These are phyloP conservation scores for Muscina levida DNA, from an alignment of 2,888 invertebrate species.

Conservation along the genomic window DNA sequence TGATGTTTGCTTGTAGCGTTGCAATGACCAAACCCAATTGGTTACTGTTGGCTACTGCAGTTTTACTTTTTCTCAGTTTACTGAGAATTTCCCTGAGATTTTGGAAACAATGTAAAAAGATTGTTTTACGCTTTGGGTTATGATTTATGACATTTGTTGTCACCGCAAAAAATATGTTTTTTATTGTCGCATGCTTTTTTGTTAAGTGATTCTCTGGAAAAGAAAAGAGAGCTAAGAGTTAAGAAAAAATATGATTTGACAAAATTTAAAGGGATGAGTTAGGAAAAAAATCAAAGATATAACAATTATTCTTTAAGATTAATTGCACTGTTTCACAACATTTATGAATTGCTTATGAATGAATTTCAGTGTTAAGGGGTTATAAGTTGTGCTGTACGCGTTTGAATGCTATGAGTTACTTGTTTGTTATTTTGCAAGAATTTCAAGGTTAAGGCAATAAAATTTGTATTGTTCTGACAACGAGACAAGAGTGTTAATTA, in stretches of 20 bases:
- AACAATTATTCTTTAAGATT: slow-evolving; percentile 64
- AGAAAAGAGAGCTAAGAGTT: slow-evolving; percentile 10
- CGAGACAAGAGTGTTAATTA: no score
- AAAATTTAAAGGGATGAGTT: slow-evolving; percentile 32
- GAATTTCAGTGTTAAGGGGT: slow-evolving; percentile 42
- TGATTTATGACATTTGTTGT: slow-evolving; percentile 64
- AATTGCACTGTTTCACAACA: slow-evolving; percentile 53
- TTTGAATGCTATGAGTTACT: no score
- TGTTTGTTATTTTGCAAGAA: background rate
- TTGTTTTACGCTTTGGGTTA: slow-evolving; percentile 62
- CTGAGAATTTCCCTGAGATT: slow-evolving; percentile 31
- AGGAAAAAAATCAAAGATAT: slow-evolving; percentile 41
- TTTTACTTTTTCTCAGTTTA: slow-evolving; percentile 1
- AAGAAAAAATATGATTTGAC: slow-evolving; percentile 59
- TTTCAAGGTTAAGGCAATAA: no score
- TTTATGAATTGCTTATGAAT: slow-evolving; percentile 55
- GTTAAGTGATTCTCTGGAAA: slow-evolving; percentile 27
- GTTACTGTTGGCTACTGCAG: slow-evolving; percentile 44
- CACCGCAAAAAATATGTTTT: slow-evolving; percentile 39
- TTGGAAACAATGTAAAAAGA: slow-evolving; percentile 23
- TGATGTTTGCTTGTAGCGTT: slow-evolving; percentile 33
- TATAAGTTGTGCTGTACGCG: no score
- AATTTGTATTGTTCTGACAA: no score
- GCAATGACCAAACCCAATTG: no score
- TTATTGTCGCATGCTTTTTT: slow-evolving; percentile 47